Conservation (phyloP, 2,113 vertebrate genomes). For the Sula dactylatra region DNA sequence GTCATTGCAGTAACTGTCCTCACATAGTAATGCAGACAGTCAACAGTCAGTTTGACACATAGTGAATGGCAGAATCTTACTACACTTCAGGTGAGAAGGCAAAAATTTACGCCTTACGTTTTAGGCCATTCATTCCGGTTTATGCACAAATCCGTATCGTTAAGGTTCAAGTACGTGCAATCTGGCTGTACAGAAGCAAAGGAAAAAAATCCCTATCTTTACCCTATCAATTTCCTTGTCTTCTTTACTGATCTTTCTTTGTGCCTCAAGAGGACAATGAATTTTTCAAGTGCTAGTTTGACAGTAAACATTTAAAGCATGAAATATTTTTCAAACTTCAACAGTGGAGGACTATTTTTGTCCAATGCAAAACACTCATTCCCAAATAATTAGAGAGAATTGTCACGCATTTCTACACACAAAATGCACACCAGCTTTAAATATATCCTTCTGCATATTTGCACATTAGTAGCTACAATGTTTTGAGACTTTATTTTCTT, state of each 20-base stretch:
- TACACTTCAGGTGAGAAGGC: background rate
- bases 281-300: background rate
- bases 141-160: background rate
- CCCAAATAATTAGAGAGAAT: background rate
- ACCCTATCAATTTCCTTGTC: background rate
- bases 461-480: background rate
- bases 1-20: background rate
- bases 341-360: background rate
- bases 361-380: background rate
- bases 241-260: background rate
- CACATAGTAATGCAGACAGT: background rate
- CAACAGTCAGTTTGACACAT: background rate
- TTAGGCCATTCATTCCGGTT: background rate
- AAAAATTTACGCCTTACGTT: background rate
- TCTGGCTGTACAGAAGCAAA: background rate
- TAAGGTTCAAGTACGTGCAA: background rate
- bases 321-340: background rate
- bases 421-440: background rate
- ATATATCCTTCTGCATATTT: background rate
- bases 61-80: background rate
- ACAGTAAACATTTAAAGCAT: background rate
- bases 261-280: background rate
- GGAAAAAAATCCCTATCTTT: background rate
- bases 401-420: background rate
- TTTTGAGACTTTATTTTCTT: background rate